Base-by-base conservation (phyloP, 1,140 invertebrate species). In the Drosophila murphyi region DNA sequence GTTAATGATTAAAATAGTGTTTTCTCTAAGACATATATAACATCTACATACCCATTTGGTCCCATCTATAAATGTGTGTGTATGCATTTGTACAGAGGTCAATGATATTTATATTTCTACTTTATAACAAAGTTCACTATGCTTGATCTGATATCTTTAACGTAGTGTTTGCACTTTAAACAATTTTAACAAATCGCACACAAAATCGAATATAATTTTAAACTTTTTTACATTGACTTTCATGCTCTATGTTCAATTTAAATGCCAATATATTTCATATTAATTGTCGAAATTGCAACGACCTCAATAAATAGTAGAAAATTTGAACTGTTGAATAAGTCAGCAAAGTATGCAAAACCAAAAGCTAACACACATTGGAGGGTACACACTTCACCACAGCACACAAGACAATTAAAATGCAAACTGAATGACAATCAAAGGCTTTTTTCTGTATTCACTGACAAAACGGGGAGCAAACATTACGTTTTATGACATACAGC, bases 401-500 rank as follows among this genome's bases (percentile, higher is more conserved):
- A 64, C 52, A 10, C 61, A 56, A 37, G 57, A 43, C 69, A 72
- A 65, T 72, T 65, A 72, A 72, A 37, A 68, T 8, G 2, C 20
- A 61, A 29, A 54, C 20, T 20, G 20, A 29, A 52, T 52, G 65
- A 31, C 28, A 32, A 35, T 34, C 43, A 50, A 32, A 39, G 34
- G 43, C 6, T 45, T 54, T 7, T 5, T 37, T 65, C 50, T 57
- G 39, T 35, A 51, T 64, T 43, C 32, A 43, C 52, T 51, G 45
- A 50, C 52, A 72, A 56, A 71, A 54, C 8, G 3, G 57, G 57
- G n/a, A 3, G 52, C 50, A 56, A 64, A 57, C 52, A 37, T 59
- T 65, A 71, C 47, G 10, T 48, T 64, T 61, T 51, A 63, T 59
- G 67, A 48, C 65, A 65, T 60, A 75, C 61, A 71, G 37, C 41